Evolutionary conservation across 1,140 invertebrate genomes (phyloP).

Genomic region (Homalodisca vitripennis): DNA sequence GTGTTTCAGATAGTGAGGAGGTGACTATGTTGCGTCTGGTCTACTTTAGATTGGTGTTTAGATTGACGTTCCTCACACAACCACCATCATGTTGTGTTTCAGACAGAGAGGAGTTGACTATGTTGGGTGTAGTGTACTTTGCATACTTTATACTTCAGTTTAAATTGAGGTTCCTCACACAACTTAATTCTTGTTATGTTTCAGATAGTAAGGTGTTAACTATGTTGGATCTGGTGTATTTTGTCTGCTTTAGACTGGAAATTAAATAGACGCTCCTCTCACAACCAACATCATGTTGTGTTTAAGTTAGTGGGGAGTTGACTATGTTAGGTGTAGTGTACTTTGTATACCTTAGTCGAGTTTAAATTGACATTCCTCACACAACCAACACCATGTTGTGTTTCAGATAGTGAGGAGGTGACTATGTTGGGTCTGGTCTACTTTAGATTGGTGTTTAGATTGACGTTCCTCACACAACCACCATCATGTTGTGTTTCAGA

Average conservation of each 20-base stretch:
- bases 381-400: neutral
- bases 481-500: neutral
- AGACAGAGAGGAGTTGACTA: neutral
- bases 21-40: neutral
- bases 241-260: slow-evolving; percentile 70
- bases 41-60: neutral
- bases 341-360: neutral
- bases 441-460: neutral
- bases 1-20: neutral
- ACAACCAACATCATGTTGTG: neutral
- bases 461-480: neutral
- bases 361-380: neutral
- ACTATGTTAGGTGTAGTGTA: neutral
- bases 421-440: neutral
- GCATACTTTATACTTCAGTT: neutral
- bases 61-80: neutral
- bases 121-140: neutral
- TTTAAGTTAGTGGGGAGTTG: neutral
- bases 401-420: neutral
- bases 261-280: neutral
- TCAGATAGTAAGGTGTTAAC: slow-evolving; percentile 65
- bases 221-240: slow-evolving; percentile 83
- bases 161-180: no score
- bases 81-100: neutral
- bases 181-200: slow-evolving; percentile 31